These are phyloP conservation scores for Chunga burmeisteri DNA, from an alignment of 2,113 vertebrate genomes.

Conservation along the genomic window DNA sequence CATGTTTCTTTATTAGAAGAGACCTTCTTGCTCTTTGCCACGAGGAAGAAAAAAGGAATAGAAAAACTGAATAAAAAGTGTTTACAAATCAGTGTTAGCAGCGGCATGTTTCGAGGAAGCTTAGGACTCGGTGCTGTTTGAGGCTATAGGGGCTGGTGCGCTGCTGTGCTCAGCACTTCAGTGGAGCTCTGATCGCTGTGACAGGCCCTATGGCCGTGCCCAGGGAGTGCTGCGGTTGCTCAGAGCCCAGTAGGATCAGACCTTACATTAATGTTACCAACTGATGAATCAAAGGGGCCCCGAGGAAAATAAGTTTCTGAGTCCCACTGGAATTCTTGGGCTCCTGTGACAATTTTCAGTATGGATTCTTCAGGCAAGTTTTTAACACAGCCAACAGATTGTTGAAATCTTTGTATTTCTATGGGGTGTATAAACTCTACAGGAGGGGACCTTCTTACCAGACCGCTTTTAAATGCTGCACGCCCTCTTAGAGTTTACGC, in stretches of 20 bases:
- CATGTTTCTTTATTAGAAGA: not conserved
- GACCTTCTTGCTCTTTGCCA: not conserved
- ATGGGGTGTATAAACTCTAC: not conserved
- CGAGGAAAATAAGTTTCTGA: not conserved
- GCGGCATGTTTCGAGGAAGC: accelerated
- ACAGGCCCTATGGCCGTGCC: not conserved
- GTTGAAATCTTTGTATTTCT: not conserved
- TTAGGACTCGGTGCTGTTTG: not conserved
- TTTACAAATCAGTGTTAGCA: not conserved
- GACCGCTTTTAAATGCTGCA: not conserved
- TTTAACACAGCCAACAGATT: not conserved
- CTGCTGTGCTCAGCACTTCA: not conserved
- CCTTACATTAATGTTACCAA: not conserved
- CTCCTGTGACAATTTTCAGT: not conserved
- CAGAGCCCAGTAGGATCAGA: not conserved
- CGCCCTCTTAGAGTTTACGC: not conserved
- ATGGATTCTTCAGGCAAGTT: not conserved
- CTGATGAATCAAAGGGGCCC: accelerated
- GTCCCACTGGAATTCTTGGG: not conserved
- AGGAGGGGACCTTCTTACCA: not conserved
- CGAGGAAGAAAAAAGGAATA: not conserved
- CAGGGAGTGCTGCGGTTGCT: not conserved
- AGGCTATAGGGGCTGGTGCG: not conserved
- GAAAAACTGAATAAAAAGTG: not conserved
- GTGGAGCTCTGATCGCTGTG: not conserved